phyloP scores from a whole-genome alignment of 2,113 vertebrate genomes.

The Scophthalmus maximus region DNA sequence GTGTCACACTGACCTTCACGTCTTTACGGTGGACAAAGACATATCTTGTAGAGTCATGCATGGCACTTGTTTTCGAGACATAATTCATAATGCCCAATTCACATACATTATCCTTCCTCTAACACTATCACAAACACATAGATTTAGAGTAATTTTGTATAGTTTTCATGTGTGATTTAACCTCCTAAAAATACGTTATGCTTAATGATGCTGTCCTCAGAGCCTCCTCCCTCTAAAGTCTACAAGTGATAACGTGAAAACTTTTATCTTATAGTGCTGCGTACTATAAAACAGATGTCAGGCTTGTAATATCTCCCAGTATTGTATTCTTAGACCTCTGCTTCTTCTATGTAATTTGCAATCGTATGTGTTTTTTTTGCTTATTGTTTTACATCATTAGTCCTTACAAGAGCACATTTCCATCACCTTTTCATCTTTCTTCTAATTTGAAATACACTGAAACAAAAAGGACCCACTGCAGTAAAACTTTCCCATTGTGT shows the following conservation, averaged over 20 bases:
- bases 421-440: background rate
- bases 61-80: background rate
- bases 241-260: no score
- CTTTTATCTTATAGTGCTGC: background rate
- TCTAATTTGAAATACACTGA: background rate
- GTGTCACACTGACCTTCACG: conserved; percentile 23
- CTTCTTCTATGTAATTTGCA: background rate
- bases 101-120: background rate
- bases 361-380: background rate
- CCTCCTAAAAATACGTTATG: background rate
- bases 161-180: background rate
- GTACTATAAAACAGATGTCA: background rate
- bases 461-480: background rate
- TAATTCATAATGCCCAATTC: background rate
- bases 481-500: background rate
- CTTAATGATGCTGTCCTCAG: background rate
- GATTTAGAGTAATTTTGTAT: background rate
- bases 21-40: no score
- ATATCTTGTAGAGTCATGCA: background rate
- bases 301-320: background rate
- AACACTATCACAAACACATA: background rate
- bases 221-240: background rate
- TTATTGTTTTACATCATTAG: background rate
- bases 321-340: background rate
- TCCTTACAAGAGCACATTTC: background rate